These are phyloP conservation scores for Drosophila sechellia DNA, from an alignment of 1,140 invertebrate genomes.

Conservation along the genomic window DNA sequence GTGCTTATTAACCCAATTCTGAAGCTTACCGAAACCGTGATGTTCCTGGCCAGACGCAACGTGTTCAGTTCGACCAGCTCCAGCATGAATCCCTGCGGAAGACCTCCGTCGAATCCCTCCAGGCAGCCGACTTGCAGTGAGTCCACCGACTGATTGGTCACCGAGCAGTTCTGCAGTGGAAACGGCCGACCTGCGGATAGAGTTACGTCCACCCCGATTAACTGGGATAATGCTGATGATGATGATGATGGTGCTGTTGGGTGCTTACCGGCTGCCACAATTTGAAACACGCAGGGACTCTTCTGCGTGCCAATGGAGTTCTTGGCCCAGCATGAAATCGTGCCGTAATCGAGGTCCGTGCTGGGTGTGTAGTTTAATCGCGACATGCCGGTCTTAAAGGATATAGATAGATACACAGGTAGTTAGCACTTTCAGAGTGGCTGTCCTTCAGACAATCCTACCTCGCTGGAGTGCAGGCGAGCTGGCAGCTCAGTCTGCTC, in stretches of 20 bases:
- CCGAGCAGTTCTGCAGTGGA: slow-evolving; percentile 93
- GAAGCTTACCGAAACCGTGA: slow-evolving; percentile 75
- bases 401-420: slow-evolving; percentile 10
- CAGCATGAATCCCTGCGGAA: slow-evolving; percentile 92
- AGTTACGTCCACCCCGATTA: slow-evolving; percentile 17
- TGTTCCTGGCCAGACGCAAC: slow-evolving; percentile 84
- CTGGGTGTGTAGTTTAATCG: slow-evolving; percentile 93
- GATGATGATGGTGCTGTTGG: neutral
- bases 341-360: slow-evolving; percentile 94
- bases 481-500: slow-evolving; percentile 91
- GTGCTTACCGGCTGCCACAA: slow-evolving; percentile 88
- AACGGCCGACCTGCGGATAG: slow-evolving; percentile 90
- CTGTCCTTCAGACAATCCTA: slow-evolving; percentile 43
- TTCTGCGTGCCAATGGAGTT: slow-evolving; percentile 93
- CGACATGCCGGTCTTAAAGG: slow-evolving; percentile 86
- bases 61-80: slow-evolving; percentile 89
- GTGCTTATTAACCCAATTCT: slow-evolving; percentile 1
- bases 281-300: slow-evolving; percentile 93
- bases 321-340: slow-evolving; percentile 92
- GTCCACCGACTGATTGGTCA: slow-evolving; percentile 94
- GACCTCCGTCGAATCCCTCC: slow-evolving; percentile 93
- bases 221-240: neutral
- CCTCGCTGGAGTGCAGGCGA: slow-evolving; percentile 87
- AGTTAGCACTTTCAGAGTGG: slow-evolving; percentile 12
- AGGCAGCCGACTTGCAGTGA: slow-evolving; percentile 91